Evolutionary conservation across 2,797 vertebrate species (phyloP), one percentile per base, ranked within the genome.

Genomic region (Uromys caudimaculatus): DNA sequence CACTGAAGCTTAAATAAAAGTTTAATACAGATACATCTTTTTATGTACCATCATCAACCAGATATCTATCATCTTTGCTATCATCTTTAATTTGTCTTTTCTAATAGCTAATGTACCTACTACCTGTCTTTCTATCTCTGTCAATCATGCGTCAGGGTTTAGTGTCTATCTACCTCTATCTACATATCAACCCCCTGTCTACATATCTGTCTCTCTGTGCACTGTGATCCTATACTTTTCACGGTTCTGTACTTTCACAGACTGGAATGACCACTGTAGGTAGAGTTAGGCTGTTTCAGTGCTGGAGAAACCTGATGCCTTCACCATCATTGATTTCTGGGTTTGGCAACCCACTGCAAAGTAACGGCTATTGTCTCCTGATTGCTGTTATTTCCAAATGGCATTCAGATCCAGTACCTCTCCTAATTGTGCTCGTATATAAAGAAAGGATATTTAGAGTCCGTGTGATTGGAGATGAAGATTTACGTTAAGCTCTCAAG

Each of bases 281-380:
- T 41, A 71, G 93, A 95, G 24, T 32, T 1, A 21, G 76, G n/a
- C 23, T 21, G 1, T 92, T 91, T 92, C 60, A 16, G 58, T 85
- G 24, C 3, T 17, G 52, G 24, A 84, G 58, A 35, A 95, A 69
- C 19, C 71, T 78, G 50, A 73, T 75, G 75, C n/a, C 91, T 92
- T 89, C 87, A 17, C 62, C 13, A 54, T 32, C 69, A 96, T 93
- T 93, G 93, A 92, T 96, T 96, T 92, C 86, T 35, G 62, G 27
- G 44, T 95, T 87, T 69, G 84, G 23, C 54, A 62, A 24, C 79
- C n/a, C 56, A 87, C n/a, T 13, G n/a, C 88, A 71, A 81, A 89
- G 75, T 95, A 93, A 95, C 54, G 76, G 24, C 38, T 47, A 92
- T 79, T 54, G 16, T 92, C 56, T 93, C 84, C 58, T 47, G n/a